Conservation (phyloP, 2,797 vertebrate species). For the Gymnothorax javanicus region DNA sequence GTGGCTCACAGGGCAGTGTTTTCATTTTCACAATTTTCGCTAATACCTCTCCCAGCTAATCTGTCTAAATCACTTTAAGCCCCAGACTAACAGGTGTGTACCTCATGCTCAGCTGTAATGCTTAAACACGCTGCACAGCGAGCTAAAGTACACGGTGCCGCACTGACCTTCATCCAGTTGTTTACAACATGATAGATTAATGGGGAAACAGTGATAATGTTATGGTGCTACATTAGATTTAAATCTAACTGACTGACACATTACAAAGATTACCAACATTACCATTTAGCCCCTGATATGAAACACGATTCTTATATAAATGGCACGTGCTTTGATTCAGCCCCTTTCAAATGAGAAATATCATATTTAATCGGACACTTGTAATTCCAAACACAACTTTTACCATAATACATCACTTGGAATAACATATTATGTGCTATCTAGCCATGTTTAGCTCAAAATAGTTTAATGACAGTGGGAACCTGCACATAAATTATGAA, state of each 20-base stretch:
- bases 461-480: neutral
- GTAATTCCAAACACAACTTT: slow-evolving; percentile 6
- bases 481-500: neutral
- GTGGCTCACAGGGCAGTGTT: slow-evolving; percentile 3
- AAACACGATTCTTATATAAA: neutral
- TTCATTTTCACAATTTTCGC: slow-evolving; percentile 9
- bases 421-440: neutral
- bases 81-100: neutral
- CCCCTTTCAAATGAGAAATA: neutral
- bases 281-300: neutral
- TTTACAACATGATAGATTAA: neutral
- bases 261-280: neutral
- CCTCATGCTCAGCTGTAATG: neutral
- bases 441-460: neutral
- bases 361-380: neutral
- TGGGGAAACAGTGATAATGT: neutral
- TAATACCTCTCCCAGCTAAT: neutral
- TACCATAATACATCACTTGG: neutral
- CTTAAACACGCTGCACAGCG: too few species aligned
- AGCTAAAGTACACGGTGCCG: neutral
- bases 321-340: neutral
- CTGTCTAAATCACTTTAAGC: slow-evolving; percentile 1
- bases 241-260: too few species aligned
- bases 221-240: neutral
- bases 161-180: neutral